Evolutionary conservation across 2,888 invertebrate genomes (phyloP).

Genomic region (Leptinotarsa tumamoca): DNA sequence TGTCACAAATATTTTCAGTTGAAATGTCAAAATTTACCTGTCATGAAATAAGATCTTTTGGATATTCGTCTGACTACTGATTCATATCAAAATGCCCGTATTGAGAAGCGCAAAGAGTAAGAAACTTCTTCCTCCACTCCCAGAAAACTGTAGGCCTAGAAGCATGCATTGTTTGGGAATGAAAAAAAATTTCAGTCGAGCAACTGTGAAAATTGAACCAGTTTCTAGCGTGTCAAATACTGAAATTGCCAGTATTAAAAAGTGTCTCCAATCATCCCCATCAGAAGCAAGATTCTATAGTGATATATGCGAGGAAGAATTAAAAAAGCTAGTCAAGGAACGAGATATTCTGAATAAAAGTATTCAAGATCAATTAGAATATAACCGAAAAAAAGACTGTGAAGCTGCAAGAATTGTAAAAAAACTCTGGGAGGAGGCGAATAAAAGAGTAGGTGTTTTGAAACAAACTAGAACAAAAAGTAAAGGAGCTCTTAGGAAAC

Average conservation of each 20-base stretch:
- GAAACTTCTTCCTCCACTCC: constrained; percentile 28
- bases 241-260: constrained; percentile 31
- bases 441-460: constrained; percentile 25
- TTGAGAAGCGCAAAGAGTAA: constrained; percentile 38
- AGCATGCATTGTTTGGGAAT: constrained; percentile 25
- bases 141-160: constrained; percentile 15
- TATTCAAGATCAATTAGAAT: constrained; percentile 31
- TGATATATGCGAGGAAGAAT: constrained; percentile 35
- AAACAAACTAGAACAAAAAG: constrained; percentile 15
- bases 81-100: constrained; percentile 32
- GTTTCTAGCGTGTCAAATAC: constrained; percentile 30
- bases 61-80: neutral
- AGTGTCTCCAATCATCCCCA: constrained; percentile 28
- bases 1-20: neutral
- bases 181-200: constrained; percentile 26
- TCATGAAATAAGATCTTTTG: neutral
- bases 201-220: constrained; percentile 31
- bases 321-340: constrained; percentile 39
- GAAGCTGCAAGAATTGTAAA: constrained; percentile 40
- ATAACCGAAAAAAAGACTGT: constrained; percentile 24
- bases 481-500: constrained; percentile 9
- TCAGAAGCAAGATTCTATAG: constrained; percentile 40
- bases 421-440: constrained; percentile 38
- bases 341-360: constrained; percentile 28
- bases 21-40: constrained; percentile 23